Evolutionary conservation across 2,888 invertebrate species (phyloP).

Genomic region (Andrena minutula): DNA sequence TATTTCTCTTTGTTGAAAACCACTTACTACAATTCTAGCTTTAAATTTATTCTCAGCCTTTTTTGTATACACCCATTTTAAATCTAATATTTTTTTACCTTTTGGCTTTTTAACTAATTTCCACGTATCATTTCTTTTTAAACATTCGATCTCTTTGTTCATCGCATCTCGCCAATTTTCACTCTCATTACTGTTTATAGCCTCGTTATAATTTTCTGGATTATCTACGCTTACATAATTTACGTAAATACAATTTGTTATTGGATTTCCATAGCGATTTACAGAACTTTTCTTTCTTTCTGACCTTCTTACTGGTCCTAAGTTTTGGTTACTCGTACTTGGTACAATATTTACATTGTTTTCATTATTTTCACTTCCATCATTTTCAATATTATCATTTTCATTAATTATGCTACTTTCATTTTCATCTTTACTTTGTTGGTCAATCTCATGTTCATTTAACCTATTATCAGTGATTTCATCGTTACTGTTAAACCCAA

Average conservation of each 20-base stretch:
- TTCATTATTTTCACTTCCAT: not conserved
- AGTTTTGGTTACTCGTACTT: too few relatives aligned
- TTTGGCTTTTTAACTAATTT: conserved; percentile 46
- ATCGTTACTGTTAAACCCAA: conserved; percentile 14
- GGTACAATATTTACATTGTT: not conserved
- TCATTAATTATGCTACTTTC: not conserved
- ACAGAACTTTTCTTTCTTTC: conserved; percentile 6
- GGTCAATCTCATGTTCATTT: too few relatives aligned
- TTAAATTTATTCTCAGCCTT: conserved; percentile 42
- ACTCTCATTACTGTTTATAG: conserved; percentile 32
- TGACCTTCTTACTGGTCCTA: conserved; percentile 16
- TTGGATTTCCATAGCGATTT: not conserved
- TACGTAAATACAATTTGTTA: conserved; percentile 45
- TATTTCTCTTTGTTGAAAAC: conserved; percentile 57
- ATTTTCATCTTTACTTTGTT: not conserved
- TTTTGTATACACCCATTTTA: conserved; percentile 58
- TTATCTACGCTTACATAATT: conserved; percentile 46
- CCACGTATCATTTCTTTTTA: conserved; percentile 61
- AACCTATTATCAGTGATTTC: not conserved
- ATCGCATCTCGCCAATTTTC: conserved; percentile 52
- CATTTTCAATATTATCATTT: not conserved
- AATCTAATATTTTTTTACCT: conserved; percentile 50
- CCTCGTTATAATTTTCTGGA: conserved; percentile 43
- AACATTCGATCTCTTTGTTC: conserved; percentile 46
- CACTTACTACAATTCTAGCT: conserved; percentile 60